A percentile compares a stretch with the other conserved stretches of the same genome.
phyloP scores from a whole-genome alignment of 2,888 invertebrate species.

The Pyrocoelia pectoralis region DNA sequence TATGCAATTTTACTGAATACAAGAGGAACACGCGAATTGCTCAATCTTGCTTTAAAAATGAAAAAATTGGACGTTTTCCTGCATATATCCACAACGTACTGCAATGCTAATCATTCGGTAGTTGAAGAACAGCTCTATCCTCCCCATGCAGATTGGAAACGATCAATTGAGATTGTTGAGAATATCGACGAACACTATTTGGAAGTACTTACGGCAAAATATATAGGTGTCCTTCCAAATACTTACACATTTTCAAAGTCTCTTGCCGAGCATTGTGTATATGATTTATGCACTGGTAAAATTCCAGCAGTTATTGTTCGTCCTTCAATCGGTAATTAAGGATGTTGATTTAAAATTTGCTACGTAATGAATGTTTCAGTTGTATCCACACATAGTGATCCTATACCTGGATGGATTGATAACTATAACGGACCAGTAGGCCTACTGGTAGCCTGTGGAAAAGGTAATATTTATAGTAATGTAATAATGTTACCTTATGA shows the following conservation, averaged over 20 bases:
- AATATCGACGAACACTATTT: slow-evolving; percentile 65
- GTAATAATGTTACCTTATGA: neutral
- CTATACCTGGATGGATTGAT: slow-evolving; percentile 85
- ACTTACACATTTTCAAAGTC: slow-evolving; percentile 93
- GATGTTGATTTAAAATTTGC: neutral
- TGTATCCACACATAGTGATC: slow-evolving; percentile 65
- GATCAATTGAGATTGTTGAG: slow-evolving; percentile 72
- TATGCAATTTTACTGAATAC: slow-evolving; percentile 71
- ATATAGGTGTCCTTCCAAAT: slow-evolving; percentile 76
- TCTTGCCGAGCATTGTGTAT: slow-evolving; percentile 81
- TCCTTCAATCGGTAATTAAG: slow-evolving; percentile 83
- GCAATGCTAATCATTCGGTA: slow-evolving; percentile 77
- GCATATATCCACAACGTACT: slow-evolving; percentile 89
- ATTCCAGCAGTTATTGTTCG: slow-evolving; percentile 82
- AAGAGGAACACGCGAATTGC: slow-evolving; percentile 70
- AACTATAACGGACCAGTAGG: slow-evolving; percentile 92
- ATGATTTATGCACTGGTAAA: slow-evolving; percentile 64
- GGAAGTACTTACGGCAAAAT: slow-evolving; percentile 67
- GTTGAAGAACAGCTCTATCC: slow-evolving; percentile 83
- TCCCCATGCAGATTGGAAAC: slow-evolving; percentile 72
- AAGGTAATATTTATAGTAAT: slow-evolving; percentile 59
- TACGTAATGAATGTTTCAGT: slow-evolving; percentile 59
- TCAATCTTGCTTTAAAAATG: slow-evolving; percentile 67
- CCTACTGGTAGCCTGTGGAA: slow-evolving; percentile 73
- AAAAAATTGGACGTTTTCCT: slow-evolving; percentile 63